These are phyloP conservation scores for Plectropomus leopardus DNA, from an alignment of 2,113 vertebrate genomes.

Conservation along the genomic window DNA sequence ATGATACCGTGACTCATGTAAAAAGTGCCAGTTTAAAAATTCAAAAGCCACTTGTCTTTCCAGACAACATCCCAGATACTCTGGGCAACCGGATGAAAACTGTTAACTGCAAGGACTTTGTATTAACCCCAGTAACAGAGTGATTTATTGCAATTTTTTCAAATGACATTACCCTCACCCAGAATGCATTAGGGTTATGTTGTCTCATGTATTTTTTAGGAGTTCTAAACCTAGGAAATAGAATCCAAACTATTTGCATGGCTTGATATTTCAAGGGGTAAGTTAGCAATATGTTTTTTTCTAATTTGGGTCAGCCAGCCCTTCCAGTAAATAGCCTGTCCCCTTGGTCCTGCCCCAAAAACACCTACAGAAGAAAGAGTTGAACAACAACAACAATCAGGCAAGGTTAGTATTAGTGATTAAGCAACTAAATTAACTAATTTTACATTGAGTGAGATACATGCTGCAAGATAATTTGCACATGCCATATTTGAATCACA, in stretches of 20 bases:
- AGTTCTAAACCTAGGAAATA: not conserved
- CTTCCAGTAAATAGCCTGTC: not conserved
- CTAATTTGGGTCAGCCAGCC: constrained; percentile 10
- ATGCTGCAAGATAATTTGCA: constrained; percentile 46
- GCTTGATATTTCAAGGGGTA: not conserved
- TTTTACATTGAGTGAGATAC: constrained; percentile 24
- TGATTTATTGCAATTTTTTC: too few relatives aligned
- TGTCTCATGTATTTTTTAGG: not conserved
- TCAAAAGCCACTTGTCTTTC: not conserved
- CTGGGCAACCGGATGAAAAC: not conserved
- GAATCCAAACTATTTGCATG: not conserved
- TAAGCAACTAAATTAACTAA: not conserved
- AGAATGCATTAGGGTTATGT: not conserved
- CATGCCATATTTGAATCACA: constrained; percentile 41
- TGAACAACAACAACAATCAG: constrained; percentile 10
- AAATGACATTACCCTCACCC: not conserved
- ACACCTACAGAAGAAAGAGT: not conserved
- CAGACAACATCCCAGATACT: not conserved
- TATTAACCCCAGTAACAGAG: too few relatives aligned
- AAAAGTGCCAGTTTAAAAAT: not conserved
- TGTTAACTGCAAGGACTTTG: not conserved
- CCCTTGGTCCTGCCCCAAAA: not conserved
- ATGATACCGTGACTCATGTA: not conserved
- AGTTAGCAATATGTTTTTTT: not conserved
- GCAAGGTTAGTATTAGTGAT: constrained; percentile 29